These are phyloP conservation scores for Oryzias melastigma DNA, from an alignment of 2,113 vertebrate genomes.

Conservation along the genomic window DNA sequence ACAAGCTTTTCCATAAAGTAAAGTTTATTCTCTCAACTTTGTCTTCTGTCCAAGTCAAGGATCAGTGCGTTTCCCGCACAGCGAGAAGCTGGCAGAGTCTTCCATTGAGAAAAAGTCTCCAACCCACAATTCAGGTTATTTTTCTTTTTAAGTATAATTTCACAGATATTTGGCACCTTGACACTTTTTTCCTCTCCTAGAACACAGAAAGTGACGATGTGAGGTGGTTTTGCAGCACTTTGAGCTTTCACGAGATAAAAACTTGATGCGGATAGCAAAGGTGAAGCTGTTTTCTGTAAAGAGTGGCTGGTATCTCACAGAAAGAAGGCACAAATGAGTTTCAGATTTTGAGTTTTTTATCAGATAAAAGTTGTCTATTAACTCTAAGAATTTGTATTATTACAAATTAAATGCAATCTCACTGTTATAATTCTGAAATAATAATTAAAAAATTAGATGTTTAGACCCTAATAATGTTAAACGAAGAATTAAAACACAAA, in stretches of 20 bases:
- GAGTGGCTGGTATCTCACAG: constrained; percentile 1
- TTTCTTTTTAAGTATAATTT: constrained; percentile 27
- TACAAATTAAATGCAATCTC: too few species aligned
- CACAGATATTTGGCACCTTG: constrained; percentile 14
- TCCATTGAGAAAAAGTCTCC: constrained; percentile 15
- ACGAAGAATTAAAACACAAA: too few species aligned
- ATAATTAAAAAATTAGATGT: too few species aligned
- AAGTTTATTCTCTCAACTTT: constrained; percentile 39
- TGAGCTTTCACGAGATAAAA: background rate
- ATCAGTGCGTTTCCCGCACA: constrained; percentile 39
- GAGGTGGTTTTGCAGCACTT: constrained; percentile 13
- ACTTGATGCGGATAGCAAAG: background rate
- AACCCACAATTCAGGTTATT: constrained; percentile 17
- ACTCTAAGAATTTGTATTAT: too few species aligned
- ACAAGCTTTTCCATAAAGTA: constrained; percentile 60
- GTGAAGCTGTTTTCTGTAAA: constrained; percentile 3
- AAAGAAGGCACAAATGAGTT: too few species aligned
- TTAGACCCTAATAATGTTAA: too few species aligned
- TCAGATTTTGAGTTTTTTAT: too few species aligned
- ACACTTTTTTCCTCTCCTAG: constrained; percentile 10
- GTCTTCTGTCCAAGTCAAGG: constrained; percentile 37
- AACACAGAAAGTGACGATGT: constrained; percentile 3
- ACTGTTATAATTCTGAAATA: too few species aligned
- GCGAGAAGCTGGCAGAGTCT: constrained; percentile 19
- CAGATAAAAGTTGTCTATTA: too few species aligned